Evolutionary conservation across 2,113 vertebrate species (phyloP), one percentile per base, ranked within the genome.

Genomic region (Brachypodius melanocephalos): DNA sequence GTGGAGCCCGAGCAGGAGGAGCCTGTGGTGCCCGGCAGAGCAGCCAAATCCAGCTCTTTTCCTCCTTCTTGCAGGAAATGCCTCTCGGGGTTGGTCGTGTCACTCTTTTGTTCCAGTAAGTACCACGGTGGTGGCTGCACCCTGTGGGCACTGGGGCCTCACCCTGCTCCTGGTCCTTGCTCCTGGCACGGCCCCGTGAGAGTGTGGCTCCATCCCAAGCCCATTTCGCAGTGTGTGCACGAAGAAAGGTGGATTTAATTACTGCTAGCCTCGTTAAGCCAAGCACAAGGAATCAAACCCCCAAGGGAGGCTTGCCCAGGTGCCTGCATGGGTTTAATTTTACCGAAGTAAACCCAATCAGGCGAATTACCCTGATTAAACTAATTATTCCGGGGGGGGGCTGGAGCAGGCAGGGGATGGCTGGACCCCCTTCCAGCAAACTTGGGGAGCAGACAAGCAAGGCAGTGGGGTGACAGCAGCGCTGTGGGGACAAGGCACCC

Each of bases 101-200:
- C 98, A 0, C 96, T 98, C 83, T 21, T 86, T 6, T 98, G 98
- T 31, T 93, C 97, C 52, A 90, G 98, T 98, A 85, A 98, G 98
- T 98, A 36, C 17, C 12, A 0, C 0, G 45, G 1, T 1, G n/a
- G 13, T 3, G 25, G 14, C 32, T 3, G 42, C 22, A 10, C n/a
- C 32, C 18, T 14, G 24, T 0, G 4, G 75, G 76, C 31, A 2
- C 9, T 1, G 40, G 8, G 22, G 61, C 29, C 46, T 28, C 0
- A 0, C 40, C n/a, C 65, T 3, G 3, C 43, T 21, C 36, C 66
- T 10, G 49, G 17, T 46, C 22, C 83, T 55, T 0, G 0, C 3
- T 52, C 40, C 89, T 17, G 51, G 89, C 61, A 61, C 0, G 0
- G 46, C 31, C 52, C 74, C 2, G 0, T 9, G 5, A 20, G 65